A percentile compares a stretch with the other conserved stretches of the same genome.
Conservation (phyloP, 2,113 vertebrate genomes). For the Pristiophorus japonicus region DNA sequence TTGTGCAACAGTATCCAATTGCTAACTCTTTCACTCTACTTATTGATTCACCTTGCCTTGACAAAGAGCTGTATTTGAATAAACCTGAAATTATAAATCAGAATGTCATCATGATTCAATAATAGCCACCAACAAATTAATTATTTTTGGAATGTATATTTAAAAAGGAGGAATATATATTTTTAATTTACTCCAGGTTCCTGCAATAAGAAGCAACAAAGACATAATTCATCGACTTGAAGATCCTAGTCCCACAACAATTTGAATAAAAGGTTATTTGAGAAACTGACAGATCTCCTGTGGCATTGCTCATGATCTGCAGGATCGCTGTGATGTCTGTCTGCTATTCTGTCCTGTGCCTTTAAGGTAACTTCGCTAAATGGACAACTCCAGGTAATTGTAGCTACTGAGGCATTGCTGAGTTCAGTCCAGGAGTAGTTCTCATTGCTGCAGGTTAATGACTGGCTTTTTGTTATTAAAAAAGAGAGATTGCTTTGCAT, state of each 20-base stretch:
- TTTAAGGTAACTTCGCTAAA: neutral
- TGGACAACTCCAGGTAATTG: neutral
- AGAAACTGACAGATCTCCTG: neutral
- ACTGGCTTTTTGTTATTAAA: too few species aligned
- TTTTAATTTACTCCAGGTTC: neutral
- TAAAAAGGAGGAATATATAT: neutral
- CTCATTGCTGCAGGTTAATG: too few species aligned
- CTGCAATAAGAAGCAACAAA: neutral
- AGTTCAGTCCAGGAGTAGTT: too few species aligned
- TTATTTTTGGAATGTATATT: neutral
- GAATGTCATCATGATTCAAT: neutral
- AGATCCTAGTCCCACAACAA: neutral
- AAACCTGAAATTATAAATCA: neutral
- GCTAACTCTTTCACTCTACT: neutral
- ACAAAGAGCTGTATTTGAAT: neutral
- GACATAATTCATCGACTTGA: neutral
- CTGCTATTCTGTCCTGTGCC: neutral
- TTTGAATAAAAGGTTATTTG: neutral
- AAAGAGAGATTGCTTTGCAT: too few species aligned
- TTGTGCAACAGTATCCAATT: too few species aligned
- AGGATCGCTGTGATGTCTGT: neutral
- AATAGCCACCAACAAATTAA: neutral
- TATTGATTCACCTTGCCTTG: neutral
- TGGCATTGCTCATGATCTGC: neutral
- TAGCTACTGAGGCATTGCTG: too few species aligned